A percentile compares a stretch with the other conserved stretches of the same genome.
These are phyloP conservation scores for Theristus sp. DNA, from an alignment of 2,888 invertebrate genomes.

Conservation along the genomic window DNA sequence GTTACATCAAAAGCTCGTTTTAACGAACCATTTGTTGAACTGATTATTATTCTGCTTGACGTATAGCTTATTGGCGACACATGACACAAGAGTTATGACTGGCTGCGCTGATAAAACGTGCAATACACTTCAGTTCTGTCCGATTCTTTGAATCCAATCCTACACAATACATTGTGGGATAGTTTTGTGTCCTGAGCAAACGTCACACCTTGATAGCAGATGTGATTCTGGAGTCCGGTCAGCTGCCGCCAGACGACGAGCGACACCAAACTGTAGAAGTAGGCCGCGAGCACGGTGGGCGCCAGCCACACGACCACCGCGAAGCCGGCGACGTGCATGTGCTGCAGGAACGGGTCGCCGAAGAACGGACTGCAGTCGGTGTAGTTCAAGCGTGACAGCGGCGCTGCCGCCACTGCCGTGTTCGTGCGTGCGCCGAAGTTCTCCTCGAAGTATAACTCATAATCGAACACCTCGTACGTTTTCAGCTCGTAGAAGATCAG, in stretches of 20 bases:
- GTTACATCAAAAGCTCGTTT: neutral
- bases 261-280: slow-evolving; percentile 31
- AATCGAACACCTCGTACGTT: no score
- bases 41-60: no score
- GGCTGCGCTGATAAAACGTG: no score
- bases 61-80: no score
- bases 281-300: slow-evolving; percentile 33
- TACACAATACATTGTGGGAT: no score
- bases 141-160: no score
- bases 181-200: no score
- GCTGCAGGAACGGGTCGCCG: neutral
- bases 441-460: no score
- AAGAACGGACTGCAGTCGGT: neutral
- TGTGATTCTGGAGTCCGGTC: neutral
- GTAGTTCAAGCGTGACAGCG: no score
- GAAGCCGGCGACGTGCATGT: neutral
- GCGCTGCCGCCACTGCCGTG: neutral
- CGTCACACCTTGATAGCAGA: neutral
- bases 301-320: slow-evolving; percentile 30
- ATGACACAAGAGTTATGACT: no score
- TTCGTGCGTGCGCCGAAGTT: neutral
- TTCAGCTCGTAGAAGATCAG: neutral
- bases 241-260: slow-evolving; percentile 5
- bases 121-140: no score
- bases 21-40: no score